A percentile compares a stretch with the other conserved stretches of the same genome.
Evolutionary conservation across 2,113 vertebrate genomes (phyloP).

Genomic region (Sander vitreus): DNA sequence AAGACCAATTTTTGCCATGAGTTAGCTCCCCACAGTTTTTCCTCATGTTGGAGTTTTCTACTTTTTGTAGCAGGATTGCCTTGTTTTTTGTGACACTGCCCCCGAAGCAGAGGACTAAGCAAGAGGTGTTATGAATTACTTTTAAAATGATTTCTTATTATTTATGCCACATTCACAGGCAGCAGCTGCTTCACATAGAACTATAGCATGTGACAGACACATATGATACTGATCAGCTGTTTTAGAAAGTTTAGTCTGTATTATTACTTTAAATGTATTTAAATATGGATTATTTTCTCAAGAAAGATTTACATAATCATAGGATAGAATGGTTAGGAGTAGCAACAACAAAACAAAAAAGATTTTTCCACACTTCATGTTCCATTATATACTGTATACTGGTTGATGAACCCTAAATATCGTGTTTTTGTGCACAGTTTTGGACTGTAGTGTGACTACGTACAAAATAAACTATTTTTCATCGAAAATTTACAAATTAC

Average conservation of each 20-base stretch:
- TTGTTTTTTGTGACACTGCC: background rate
- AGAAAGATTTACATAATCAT: background rate
- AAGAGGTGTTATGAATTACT: background rate
- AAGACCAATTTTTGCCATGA: background rate
- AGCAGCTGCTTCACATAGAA: background rate
- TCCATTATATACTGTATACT: background rate
- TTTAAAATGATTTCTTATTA: too few species aligned
- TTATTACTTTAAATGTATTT: background rate
- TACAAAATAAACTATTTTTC: background rate
- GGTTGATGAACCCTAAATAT: background rate
- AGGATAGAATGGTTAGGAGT: background rate
- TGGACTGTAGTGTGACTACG: background rate
- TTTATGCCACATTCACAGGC: background rate
- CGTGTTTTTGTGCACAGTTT: background rate
- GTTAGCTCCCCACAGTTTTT: too few species aligned
- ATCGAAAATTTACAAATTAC: background rate
- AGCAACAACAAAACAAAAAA: background rate
- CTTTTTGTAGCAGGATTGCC: background rate
- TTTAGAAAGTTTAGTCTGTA: background rate
- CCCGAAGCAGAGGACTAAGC: constrained; percentile 3
- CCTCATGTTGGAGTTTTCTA: constrained; percentile 8
- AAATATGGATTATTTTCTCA: background rate
- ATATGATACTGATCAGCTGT: background rate
- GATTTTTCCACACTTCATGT: background rate
- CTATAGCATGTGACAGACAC: background rate